Conservation (phyloP, 1,140 invertebrate genomes). For the Epicauta chinensis region DNA sequence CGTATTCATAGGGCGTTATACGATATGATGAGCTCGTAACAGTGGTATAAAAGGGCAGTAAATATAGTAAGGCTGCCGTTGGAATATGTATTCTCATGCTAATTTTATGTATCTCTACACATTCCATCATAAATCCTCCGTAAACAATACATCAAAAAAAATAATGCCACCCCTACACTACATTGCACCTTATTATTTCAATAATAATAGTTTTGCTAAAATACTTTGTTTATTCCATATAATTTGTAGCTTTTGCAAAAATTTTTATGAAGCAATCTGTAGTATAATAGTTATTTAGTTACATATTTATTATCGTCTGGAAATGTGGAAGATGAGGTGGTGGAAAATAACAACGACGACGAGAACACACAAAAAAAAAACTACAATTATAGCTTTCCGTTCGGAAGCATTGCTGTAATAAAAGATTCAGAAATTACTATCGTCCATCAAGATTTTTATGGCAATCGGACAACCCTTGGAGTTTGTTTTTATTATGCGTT, state of each 20-base stretch:
- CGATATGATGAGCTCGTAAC: constrained; percentile 29
- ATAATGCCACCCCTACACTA: no score
- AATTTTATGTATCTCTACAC: constrained; percentile 22
- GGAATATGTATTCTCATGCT: constrained; percentile 25
- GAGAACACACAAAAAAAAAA: no score
- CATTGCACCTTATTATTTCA: no score
- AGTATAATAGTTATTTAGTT: no score
- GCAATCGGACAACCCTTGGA: constrained; percentile 13
- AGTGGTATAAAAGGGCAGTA: constrained; percentile 30
- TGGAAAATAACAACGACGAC: no score
- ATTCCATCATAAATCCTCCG: constrained; percentile 6
- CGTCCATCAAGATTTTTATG: constrained; percentile 17
- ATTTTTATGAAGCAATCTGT: no score
- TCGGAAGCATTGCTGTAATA: constrained; percentile 8
- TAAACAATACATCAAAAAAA: constrained; percentile 11
- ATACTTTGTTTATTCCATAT: no score
- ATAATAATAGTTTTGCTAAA: no score
- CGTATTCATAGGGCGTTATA: constrained; percentile 28
- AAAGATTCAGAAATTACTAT: constrained; percentile 18
- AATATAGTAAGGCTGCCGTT: constrained; percentile 25
- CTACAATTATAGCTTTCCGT: constrained; percentile 12
- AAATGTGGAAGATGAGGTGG: no score
- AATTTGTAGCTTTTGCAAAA: no score
- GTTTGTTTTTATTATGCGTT: constrained; percentile 9
- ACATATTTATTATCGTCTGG: no score